Evolutionary conservation across 1,140 invertebrate genomes (phyloP).

Genomic region (Daktulosphaira vitifoliae): DNA sequence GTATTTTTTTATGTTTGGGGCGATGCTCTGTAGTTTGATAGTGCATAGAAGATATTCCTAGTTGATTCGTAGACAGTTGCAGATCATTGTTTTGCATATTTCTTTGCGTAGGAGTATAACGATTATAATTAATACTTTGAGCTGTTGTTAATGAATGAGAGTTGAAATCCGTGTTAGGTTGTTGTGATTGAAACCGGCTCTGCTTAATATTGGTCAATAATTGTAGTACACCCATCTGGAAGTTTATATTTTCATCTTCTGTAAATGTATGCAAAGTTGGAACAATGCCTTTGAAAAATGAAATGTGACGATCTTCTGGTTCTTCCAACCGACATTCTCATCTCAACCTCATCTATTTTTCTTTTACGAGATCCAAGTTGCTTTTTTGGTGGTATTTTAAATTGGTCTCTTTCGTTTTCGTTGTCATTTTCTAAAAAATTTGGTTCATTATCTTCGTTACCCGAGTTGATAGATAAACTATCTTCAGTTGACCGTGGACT

Average conservation of each 20-base stretch:
- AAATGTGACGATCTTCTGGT: constrained; percentile 31
- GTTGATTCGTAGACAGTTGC: neutral
- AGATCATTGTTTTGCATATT: constrained; percentile 21
- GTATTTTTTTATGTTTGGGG: neutral
- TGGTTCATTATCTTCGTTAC: neutral
- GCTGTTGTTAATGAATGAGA: constrained; percentile 15
- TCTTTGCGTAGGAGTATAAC: constrained; percentile 19
- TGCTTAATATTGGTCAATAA: constrained; percentile 19
- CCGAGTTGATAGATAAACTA: neutral
- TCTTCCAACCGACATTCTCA: constrained; percentile 30
- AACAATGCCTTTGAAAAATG: constrained; percentile 34
- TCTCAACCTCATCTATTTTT: constrained; percentile 31
- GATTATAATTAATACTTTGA: constrained; percentile 24
- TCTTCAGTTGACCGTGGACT: neutral
- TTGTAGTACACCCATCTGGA: constrained; percentile 28
- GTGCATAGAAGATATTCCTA: too few species aligned
- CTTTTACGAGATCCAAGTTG: constrained; percentile 16
- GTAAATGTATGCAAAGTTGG: constrained; percentile 31
- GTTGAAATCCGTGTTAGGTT: constrained; percentile 24
- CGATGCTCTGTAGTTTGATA: neutral
- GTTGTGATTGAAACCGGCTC: constrained; percentile 8
- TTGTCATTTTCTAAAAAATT: constrained; percentile 1
- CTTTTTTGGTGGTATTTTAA: constrained; percentile 13
- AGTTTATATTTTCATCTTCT: constrained; percentile 32
- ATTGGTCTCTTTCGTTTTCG: neutral